A percentile compares a stretch with the other conserved stretches of the same genome.
Evolutionary conservation across 2,797 vertebrate species (phyloP).

Genomic region (Gallinago solitaria): DNA sequence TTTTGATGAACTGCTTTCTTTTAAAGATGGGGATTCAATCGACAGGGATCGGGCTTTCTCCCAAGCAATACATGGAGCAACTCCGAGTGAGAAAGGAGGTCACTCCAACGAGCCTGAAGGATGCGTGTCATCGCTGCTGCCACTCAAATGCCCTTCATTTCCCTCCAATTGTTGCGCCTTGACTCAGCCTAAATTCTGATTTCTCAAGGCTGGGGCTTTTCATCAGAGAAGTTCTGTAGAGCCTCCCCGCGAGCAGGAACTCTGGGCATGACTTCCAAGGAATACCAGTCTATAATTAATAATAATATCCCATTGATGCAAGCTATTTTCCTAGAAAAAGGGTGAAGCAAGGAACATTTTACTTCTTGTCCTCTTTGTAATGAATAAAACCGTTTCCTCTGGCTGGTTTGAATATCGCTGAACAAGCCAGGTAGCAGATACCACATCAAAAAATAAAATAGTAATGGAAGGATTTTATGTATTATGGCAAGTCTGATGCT

Average conservation of each 20-base stretch:
- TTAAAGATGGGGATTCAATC: not conserved
- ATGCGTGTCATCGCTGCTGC: not conserved
- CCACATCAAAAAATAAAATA: not conserved
- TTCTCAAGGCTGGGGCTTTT: not conserved
- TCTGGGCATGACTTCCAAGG: slow-evolving; percentile 16
- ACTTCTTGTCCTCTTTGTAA: not conserved
- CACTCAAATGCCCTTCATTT: not conserved
- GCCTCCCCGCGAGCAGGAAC: not conserved
- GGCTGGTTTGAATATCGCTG: not conserved
- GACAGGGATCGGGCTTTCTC: not conserved
- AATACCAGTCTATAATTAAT: not conserved
- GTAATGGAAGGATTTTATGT: not conserved
- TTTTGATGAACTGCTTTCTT: not conserved
- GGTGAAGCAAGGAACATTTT: not conserved
- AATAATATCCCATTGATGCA: not conserved
- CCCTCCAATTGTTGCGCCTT: slow-evolving; percentile 46
- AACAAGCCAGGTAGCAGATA: not conserved
- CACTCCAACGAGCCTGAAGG: not conserved
- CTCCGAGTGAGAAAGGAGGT: not conserved
- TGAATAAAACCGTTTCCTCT: not conserved
- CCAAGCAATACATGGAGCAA: fast-evolving
- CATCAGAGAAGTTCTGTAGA: not conserved
- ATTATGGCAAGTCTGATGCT: not conserved
- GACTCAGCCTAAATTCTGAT: not conserved
- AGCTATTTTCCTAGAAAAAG: not conserved